Conservation (phyloP, 2,888 invertebrate species). For the Ectobius pallidus region DNA sequence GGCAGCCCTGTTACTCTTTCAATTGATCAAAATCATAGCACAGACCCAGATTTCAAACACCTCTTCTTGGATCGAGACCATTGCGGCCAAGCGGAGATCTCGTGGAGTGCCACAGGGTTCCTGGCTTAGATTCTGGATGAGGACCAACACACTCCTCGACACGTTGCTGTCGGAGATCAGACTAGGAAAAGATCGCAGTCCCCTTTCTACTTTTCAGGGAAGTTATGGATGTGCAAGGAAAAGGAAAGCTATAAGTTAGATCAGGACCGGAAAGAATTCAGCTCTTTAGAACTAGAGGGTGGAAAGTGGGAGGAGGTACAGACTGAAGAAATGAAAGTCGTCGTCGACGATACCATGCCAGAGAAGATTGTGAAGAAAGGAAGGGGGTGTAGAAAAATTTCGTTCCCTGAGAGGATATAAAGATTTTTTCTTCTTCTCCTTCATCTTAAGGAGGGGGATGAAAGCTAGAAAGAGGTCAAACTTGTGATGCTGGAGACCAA, state of each 20-base stretch:
- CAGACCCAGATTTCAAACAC: too few relatives aligned
- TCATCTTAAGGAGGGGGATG: not conserved
- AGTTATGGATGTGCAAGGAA: conserved; percentile 38
- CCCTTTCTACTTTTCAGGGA: conserved; percentile 23
- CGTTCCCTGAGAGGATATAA: conserved; percentile 32
- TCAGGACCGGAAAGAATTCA: conserved; percentile 41
- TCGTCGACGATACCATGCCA: conserved; percentile 30
- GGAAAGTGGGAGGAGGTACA: conserved; percentile 14
- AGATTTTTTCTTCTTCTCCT: conserved; percentile 18
- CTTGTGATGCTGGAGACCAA: conserved; percentile 21
- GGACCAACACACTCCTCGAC: not conserved
- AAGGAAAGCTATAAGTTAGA: conserved; percentile 41
- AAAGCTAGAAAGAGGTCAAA: conserved; percentile 30
- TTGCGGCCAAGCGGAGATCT: too few relatives aligned
- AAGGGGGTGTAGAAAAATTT: conserved; percentile 33
- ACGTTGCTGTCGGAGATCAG: not conserved
- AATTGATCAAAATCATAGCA: too few relatives aligned
- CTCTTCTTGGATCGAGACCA: too few relatives aligned
- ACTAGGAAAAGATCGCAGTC: conserved; percentile 3
- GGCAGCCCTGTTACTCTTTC: too few relatives aligned
- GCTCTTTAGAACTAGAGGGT: conserved; percentile 35
- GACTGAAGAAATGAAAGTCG: conserved; percentile 29
- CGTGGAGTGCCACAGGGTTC: too few relatives aligned
- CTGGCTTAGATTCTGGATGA: too few relatives aligned
- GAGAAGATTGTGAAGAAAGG: conserved; percentile 26